A percentile compares a stretch with the other conserved stretches of the same genome.
Evolutionary conservation across 2,888 invertebrate species (phyloP).

Genomic region (Empis stercorea): DNA sequence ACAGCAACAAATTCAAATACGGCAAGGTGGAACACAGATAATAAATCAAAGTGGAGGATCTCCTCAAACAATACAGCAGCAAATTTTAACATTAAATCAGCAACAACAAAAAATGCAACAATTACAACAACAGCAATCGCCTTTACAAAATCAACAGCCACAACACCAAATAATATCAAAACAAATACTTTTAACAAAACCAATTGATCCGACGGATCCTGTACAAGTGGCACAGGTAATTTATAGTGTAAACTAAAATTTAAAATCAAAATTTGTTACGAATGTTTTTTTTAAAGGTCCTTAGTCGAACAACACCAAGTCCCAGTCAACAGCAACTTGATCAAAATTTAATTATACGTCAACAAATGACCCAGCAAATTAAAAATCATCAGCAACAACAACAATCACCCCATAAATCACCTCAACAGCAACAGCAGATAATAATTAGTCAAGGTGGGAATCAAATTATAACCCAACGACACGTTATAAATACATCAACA

Average conservation of each 20-base stretch:
- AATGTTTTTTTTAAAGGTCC: slow-evolving; percentile 11
- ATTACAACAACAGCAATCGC: slow-evolving; percentile 12
- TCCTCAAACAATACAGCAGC: slow-evolving; percentile 27
- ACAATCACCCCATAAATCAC: slow-evolving; percentile 3
- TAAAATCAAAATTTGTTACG: too few relatives aligned
- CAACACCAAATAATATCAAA: slow-evolving; percentile 19
- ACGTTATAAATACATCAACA: slow-evolving; percentile 34
- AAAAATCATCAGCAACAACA: slow-evolving; percentile 12
- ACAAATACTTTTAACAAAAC: slow-evolving; percentile 21
- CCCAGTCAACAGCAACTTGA: slow-evolving; percentile 30
- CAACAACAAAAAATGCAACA: slow-evolving; percentile 16
- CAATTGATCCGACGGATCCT: slow-evolving; percentile 34
- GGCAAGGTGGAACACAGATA: slow-evolving; percentile 6
- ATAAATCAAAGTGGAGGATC: not conserved
- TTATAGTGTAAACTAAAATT: slow-evolving; percentile 1
- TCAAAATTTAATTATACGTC: slow-evolving; percentile 15
- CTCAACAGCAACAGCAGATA: slow-evolving; percentile 16
- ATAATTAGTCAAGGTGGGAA: slow-evolving; percentile 17
- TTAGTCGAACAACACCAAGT: slow-evolving; percentile 30
- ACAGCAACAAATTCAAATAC: slow-evolving; percentile 16
- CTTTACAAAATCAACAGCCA: slow-evolving; percentile 18
- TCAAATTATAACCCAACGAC: slow-evolving; percentile 31
- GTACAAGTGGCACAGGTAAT: slow-evolving; percentile 30
- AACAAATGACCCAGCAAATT: slow-evolving; percentile 11
- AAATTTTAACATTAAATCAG: slow-evolving; percentile 24